phyloP scores from a whole-genome alignment of 2,113 vertebrate genomes.

The Arothron firmamentum region DNA sequence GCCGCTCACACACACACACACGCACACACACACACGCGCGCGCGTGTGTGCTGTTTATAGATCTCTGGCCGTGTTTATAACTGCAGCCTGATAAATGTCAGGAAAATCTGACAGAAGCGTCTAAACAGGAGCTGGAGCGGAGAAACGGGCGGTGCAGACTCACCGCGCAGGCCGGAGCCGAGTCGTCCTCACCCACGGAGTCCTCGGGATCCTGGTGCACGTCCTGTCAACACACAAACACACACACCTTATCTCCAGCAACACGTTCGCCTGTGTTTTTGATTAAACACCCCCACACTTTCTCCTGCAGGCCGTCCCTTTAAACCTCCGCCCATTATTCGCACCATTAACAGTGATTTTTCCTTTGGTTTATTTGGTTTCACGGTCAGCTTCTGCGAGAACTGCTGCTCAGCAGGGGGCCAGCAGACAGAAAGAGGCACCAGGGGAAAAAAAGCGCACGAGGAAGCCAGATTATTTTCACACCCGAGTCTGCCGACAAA shows the following conservation, averaged over 20 bases:
- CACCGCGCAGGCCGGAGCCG: slow-evolving; percentile 39
- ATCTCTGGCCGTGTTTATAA: slow-evolving; percentile 17
- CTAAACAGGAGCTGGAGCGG: slow-evolving; percentile 1
- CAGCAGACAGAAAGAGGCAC: neutral
- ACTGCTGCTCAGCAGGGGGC: neutral
- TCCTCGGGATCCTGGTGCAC: slow-evolving; percentile 59
- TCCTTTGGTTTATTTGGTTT: neutral
- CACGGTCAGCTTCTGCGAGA: neutral
- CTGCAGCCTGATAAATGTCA: slow-evolving; percentile 1
- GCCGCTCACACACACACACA: neutral
- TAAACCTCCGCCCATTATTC: neutral
- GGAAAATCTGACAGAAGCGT: slow-evolving; percentile 7
- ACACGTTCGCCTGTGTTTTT: too few relatives aligned
- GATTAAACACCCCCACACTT: too few relatives aligned
- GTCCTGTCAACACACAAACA: slow-evolving; percentile 52
- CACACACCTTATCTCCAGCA: neutral
- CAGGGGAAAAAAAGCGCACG: too few relatives aligned
- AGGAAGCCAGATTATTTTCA: neutral
- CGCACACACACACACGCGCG: slow-evolving; percentile 3
- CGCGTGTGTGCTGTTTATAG: slow-evolving; percentile 16
- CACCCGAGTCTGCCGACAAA: neutral
- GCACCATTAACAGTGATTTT: neutral
- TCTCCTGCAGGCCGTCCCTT: neutral
- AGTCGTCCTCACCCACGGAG: slow-evolving; percentile 60
- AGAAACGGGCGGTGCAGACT: slow-evolving; percentile 14